Evolutionary conservation across 1,140 invertebrate genomes (phyloP).

Genomic region (Marisa cornuarietis): DNA sequence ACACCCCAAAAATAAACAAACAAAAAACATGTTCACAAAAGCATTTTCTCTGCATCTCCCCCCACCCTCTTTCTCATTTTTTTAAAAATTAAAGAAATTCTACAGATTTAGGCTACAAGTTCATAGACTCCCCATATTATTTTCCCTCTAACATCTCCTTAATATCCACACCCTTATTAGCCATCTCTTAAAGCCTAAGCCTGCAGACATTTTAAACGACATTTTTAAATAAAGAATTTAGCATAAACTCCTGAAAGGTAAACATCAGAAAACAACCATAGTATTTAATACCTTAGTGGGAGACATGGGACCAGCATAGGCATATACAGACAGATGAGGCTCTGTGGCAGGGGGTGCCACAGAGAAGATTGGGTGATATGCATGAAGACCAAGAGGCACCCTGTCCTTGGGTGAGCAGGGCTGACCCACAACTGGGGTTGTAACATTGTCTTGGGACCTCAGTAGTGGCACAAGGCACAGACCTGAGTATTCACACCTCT

Average conservation of each 20-base stretch:
- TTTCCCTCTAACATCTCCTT: too few relatives aligned
- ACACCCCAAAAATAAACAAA: too few relatives aligned
- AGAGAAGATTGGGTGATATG: not conserved
- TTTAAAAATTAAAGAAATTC: too few relatives aligned
- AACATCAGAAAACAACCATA: not conserved
- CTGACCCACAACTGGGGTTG: slow-evolving; percentile 70
- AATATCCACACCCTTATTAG: too few relatives aligned
- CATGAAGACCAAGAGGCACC: not conserved
- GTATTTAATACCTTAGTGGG: slow-evolving; percentile 65
- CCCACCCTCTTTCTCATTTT: too few relatives aligned
- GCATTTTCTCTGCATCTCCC: too few relatives aligned
- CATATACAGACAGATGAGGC: slow-evolving; percentile 74
- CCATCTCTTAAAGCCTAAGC: too few relatives aligned
- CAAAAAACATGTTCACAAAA: too few relatives aligned
- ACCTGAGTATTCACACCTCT: slow-evolving; percentile 67
- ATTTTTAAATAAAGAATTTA: too few relatives aligned
- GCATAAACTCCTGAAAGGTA: not conserved
- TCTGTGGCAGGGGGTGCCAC: slow-evolving; percentile 32
- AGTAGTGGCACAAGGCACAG: slow-evolving; percentile 85
- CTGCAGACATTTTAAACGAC: too few relatives aligned
- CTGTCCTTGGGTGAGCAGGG: slow-evolving; percentile 59
- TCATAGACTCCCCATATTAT: too few relatives aligned
- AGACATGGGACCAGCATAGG: slow-evolving; percentile 87
- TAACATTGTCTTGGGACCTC: slow-evolving; percentile 77
- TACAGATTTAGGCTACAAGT: too few relatives aligned